A percentile compares a stretch with the other conserved stretches of the same genome.
Evolutionary conservation across 2,113 vertebrate species (phyloP).

Genomic region (Chionomys nivalis): DNA sequence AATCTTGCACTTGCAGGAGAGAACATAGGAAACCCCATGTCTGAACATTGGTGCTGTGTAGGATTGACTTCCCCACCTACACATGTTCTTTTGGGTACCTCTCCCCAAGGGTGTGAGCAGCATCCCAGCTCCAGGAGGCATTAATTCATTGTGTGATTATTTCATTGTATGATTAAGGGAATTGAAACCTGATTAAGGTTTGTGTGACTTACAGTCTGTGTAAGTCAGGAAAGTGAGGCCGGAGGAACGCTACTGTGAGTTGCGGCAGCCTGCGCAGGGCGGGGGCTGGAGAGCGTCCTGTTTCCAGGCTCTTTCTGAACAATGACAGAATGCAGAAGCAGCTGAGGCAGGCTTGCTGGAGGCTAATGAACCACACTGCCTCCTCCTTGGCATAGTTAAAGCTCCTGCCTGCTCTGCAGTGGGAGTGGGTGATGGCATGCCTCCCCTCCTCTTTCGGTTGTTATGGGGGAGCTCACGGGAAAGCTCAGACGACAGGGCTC

Average conservation of each 20-base stretch:
- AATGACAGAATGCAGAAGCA: fast-evolving
- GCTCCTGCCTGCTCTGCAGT: not conserved
- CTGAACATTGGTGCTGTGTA: not conserved
- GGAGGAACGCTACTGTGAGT: not conserved
- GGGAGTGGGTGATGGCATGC: fast-evolving
- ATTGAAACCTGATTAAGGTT: not conserved
- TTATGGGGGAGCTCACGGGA: not conserved
- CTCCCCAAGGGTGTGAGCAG: not conserved
- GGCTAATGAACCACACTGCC: fast-evolving
- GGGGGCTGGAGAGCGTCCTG: not conserved
- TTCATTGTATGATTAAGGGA: not conserved
- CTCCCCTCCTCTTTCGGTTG: not conserved
- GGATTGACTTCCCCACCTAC: not conserved
- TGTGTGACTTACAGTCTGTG: not conserved
- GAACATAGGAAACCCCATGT: not conserved
- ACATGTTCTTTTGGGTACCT: fast-evolving
- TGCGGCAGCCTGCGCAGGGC: fast-evolving
- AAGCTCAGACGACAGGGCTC: not conserved
- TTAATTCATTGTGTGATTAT: not conserved
- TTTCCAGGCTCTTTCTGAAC: not conserved
- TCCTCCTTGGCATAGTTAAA: not conserved
- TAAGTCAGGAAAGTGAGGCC: not conserved
- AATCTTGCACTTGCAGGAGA: not conserved
- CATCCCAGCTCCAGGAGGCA: not conserved
- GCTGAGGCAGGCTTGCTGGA: not conserved